These are phyloP conservation scores for Selene dorsalis DNA, from an alignment of 2,797 vertebrate genomes.

Conservation along the genomic window DNA sequence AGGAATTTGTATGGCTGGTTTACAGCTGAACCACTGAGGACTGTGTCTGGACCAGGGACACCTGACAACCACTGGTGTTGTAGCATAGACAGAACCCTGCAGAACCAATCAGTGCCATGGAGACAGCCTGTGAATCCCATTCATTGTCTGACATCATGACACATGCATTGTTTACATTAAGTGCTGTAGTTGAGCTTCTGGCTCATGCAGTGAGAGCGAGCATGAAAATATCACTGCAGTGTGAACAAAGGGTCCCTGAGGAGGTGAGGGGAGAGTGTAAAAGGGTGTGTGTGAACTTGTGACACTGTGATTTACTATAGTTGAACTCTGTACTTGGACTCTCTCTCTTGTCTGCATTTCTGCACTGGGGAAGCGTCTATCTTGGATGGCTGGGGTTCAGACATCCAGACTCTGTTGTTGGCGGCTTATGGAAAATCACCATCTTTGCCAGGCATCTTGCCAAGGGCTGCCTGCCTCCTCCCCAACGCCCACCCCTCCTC, in stretches of 20 bases:
- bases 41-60: conserved; percentile 72
- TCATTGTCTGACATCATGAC: conserved; percentile 57
- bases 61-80: conserved; percentile 62
- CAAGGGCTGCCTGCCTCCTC: conserved; percentile 55
- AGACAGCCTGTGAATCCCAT: conserved; percentile 49
- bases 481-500: conserved; percentile 16
- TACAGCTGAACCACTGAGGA: conserved; percentile 81
- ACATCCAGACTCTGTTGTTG: conserved; percentile 76
- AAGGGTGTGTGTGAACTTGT: conserved; percentile 51
- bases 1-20: conserved; percentile 85
- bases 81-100: conserved; percentile 29
- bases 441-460: conserved; percentile 75
- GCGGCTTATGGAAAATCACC: conserved; percentile 83
- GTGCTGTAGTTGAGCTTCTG: conserved; percentile 31
- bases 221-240: conserved; percentile 56
- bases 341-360: conserved; percentile 55
- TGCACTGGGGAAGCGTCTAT: conserved; percentile 66
- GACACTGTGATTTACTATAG: conserved; percentile 71
- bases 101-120: conserved; percentile 53
- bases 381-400: conserved; percentile 72
- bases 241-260: conserved; percentile 66
- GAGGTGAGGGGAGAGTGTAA: conserved; percentile 53
- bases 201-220: conserved; percentile 37
- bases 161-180: conserved; percentile 53
- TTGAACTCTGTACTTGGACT: conserved; percentile 65